Conservation (phyloP, 1,140 invertebrate species). For the Cydia splendana region DNA sequence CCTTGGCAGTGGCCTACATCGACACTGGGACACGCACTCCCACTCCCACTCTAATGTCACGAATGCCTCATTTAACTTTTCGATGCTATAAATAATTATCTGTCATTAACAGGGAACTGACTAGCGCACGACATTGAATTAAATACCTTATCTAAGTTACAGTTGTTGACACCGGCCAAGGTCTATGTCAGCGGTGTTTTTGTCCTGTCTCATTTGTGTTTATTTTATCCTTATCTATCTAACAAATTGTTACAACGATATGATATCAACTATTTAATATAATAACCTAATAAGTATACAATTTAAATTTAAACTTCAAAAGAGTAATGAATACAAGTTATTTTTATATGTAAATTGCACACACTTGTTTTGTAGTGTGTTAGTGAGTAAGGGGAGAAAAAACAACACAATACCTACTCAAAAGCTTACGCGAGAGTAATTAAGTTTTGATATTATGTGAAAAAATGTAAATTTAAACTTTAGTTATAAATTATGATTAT, state of each 20-base stretch:
- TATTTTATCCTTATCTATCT: slow-evolving; percentile 44
- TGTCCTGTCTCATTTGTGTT: slow-evolving; percentile 38
- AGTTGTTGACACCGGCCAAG: slow-evolving; percentile 42
- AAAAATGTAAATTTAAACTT: no score
- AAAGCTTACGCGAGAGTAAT: no score
- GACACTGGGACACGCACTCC: slow-evolving; percentile 72
- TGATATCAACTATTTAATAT: neutral
- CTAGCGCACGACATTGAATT: slow-evolving; percentile 42
- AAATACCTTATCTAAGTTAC: slow-evolving; percentile 49
- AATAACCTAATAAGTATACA: neutral
- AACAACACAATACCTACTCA: no score
- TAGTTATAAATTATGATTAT: no score
- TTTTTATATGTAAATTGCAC: neutral
- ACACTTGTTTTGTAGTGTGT: neutral
- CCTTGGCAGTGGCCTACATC: slow-evolving; percentile 78
- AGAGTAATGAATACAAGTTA: neutral
- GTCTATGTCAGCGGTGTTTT: slow-evolving; percentile 38
- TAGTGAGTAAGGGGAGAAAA: no score
- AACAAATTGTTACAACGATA: slow-evolving; percentile 11
- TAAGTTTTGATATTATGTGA: no score
- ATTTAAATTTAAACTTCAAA: neutral
- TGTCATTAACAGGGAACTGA: slow-evolving; percentile 61
- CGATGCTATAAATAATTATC: slow-evolving; percentile 69
- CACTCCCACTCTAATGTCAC: slow-evolving; percentile 68
- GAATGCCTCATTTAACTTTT: slow-evolving; percentile 75